Conservation (phyloP, 2,113 vertebrate genomes). For the Balaenoptera acutorostrata region DNA sequence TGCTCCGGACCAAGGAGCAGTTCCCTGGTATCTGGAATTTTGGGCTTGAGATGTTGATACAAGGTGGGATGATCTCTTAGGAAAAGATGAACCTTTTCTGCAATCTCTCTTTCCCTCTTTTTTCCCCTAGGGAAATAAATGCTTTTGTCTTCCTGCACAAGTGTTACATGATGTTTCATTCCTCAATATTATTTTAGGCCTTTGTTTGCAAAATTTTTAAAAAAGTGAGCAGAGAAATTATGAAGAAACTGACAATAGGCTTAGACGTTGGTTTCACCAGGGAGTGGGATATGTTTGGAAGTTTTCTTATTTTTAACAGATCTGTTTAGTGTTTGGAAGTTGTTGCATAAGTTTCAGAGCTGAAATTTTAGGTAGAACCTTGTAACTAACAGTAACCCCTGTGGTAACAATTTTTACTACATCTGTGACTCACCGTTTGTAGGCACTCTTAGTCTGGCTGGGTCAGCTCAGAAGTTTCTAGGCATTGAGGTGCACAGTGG, state of each 20-base stretch:
- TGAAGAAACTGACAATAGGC: background rate
- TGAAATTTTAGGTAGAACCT: background rate
- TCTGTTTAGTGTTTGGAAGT: background rate
- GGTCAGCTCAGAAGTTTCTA: background rate
- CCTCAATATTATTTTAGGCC: background rate
- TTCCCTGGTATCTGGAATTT: background rate
- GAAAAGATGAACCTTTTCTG: background rate
- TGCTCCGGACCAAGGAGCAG: background rate
- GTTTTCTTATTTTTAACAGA: background rate
- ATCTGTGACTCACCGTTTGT: too few relatives aligned
- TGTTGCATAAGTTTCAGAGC: background rate
- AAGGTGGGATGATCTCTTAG: background rate
- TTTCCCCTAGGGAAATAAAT: background rate
- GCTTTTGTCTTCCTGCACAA: background rate
- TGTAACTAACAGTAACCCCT: background rate
- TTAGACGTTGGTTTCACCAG: background rate
- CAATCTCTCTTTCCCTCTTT: background rate
- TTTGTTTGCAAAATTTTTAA: background rate
- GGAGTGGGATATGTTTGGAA: background rate
- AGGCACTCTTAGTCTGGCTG: background rate
- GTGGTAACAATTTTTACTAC: background rate
- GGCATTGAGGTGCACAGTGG: accelerated
- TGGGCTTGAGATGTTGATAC: background rate
- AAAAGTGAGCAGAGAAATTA: background rate
- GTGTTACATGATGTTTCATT: background rate